phyloP scores from a whole-genome alignment of 92 coral and sea anemone species.

The Micromussa lordhowensis region DNA sequence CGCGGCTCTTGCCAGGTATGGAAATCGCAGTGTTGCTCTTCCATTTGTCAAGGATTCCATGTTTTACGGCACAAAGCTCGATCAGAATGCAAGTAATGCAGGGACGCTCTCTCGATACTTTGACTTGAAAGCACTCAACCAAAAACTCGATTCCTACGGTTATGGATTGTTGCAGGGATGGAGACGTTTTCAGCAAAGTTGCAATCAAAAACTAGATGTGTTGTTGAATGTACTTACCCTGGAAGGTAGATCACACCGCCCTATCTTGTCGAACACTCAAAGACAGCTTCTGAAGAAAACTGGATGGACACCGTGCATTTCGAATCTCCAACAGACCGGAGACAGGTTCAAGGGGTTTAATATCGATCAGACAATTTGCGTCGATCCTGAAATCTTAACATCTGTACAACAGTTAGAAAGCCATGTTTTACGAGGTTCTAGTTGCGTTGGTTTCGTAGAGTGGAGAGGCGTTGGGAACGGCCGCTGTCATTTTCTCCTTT shows the following conservation, averaged over 20 bases:
- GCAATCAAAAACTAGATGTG: constrained; percentile 73
- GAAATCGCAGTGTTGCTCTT: constrained; percentile 75
- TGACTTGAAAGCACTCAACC: constrained; percentile 67
- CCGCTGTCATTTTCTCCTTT: constrained; percentile 80
- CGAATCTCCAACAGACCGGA: constrained; percentile 19
- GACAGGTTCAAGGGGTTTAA: constrained; percentile 73
- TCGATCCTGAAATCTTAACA: constrained; percentile 84
- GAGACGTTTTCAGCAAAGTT: constrained; percentile 72
- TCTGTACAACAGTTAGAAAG: constrained; percentile 70
- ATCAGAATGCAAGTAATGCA: constrained; percentile 59
- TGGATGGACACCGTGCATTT: constrained; percentile 77
- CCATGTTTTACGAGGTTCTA: constrained; percentile 69
- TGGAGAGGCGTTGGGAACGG: constrained; percentile 88
- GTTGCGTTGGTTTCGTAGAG: constrained; percentile 82
- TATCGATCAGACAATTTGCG: constrained; percentile 78
- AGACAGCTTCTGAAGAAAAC: constrained; percentile 56
- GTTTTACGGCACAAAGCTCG: constrained; percentile 72
- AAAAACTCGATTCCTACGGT: constrained; percentile 60
- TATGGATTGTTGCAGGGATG: constrained; percentile 73
- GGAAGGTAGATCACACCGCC: constrained; percentile 44
- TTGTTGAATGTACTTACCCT: constrained; percentile 70
- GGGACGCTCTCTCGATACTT: constrained; percentile 79
- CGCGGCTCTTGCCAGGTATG: constrained; percentile 80
- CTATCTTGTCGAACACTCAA: constrained; percentile 39
- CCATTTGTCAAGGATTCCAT: constrained; percentile 93